A percentile compares a stretch with the other conserved stretches of the same genome.
These are phyloP conservation scores for Cichlasoma orientale DNA, from an alignment of 2,797 vertebrate genomes.

Conservation along the genomic window DNA sequence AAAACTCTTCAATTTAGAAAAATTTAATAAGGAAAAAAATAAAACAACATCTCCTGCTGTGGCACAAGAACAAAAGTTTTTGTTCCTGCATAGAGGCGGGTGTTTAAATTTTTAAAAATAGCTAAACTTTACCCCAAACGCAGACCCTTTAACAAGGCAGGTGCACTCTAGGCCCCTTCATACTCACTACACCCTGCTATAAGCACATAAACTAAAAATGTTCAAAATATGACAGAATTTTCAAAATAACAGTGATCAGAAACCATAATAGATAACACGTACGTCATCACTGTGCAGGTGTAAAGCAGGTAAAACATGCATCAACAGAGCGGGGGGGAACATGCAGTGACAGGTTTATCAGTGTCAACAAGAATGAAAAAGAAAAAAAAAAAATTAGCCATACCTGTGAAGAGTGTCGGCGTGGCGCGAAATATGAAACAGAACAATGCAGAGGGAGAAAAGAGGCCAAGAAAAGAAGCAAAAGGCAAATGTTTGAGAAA, in stretches of 20 bases:
- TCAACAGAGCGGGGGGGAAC: neutral
- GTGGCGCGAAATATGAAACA: slow-evolving; percentile 59
- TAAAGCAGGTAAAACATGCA: slow-evolving; percentile 1
- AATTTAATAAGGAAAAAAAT: neutral
- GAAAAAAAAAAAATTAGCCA: slow-evolving; percentile 43
- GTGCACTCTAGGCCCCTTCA: neutral
- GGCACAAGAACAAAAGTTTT: neutral
- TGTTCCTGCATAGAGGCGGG: neutral
- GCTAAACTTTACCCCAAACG: neutral
- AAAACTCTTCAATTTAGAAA: neutral
- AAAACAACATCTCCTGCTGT: neutral
- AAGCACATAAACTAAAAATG: neutral
- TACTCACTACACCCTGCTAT: neutral
- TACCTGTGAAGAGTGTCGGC: slow-evolving; percentile 65
- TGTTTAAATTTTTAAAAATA: neutral
- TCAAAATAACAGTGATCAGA: too few relatives aligned
- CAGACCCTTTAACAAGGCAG: too few relatives aligned
- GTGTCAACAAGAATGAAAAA: slow-evolving; percentile 31
- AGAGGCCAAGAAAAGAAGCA: slow-evolving; percentile 30
- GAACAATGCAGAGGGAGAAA: slow-evolving; percentile 47
- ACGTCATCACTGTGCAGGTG: neutral
- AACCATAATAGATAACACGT: neutral
- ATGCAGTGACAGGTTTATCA: slow-evolving; percentile 33
- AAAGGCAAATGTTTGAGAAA: slow-evolving; percentile 21
- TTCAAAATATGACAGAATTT: too few relatives aligned